These are phyloP conservation scores for Hystrix cristata DNA, from an alignment of 2,113 vertebrate genomes.

Conservation along the genomic window DNA sequence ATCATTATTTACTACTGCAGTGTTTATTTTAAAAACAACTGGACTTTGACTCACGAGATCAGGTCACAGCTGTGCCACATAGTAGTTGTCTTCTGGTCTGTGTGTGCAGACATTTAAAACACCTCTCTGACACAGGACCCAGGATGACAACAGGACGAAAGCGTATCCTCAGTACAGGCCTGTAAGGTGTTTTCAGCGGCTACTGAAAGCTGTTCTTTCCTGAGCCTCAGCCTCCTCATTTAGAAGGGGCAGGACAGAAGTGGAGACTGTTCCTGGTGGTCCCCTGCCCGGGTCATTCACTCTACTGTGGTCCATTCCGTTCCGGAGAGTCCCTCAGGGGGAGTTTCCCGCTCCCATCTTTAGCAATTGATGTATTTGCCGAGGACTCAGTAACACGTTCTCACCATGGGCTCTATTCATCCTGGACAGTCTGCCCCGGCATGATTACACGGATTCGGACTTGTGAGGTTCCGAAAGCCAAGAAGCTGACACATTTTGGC, in stretches of 20 bases:
- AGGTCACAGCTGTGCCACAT: background rate
- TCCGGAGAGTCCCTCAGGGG: background rate
- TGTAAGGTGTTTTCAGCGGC: background rate
- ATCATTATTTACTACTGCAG: background rate
- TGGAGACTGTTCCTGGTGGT: background rate
- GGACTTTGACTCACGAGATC: background rate
- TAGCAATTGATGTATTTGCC: background rate
- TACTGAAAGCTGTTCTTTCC: background rate
- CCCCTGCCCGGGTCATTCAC: background rate
- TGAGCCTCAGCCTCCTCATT: background rate
- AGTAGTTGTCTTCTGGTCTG: background rate
- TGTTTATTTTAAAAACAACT: background rate
- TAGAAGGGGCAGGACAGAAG: background rate
- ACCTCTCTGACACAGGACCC: background rate
- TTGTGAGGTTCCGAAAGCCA: background rate
- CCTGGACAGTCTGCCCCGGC: background rate
- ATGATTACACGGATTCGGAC: constrained; percentile 5
- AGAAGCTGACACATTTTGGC: constrained; percentile 60
- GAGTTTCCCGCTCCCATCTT: background rate
- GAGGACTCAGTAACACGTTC: background rate
- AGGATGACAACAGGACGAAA: background rate
- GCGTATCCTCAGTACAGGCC: background rate
- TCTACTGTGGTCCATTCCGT: background rate
- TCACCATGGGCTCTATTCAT: background rate
- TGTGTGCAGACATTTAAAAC: background rate